Evolutionary conservation across 2,797 vertebrate species (phyloP).

Genomic region (Melanotaenia boesemani): DNA sequence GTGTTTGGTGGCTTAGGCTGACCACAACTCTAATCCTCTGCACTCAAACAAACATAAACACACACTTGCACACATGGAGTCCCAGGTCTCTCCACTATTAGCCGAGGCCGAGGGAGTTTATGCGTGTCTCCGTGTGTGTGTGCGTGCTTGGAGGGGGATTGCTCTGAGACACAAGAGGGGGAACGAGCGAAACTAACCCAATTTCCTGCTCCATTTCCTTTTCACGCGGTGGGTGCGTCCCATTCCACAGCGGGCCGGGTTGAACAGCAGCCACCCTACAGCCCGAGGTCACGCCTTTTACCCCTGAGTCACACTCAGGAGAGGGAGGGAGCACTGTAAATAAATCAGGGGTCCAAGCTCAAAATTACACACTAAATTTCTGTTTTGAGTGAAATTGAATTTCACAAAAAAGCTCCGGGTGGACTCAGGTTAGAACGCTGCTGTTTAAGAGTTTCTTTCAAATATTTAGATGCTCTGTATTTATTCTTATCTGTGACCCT

Average conservation of each 20-base stretch:
- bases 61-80: constrained; percentile 53
- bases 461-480: neutral
- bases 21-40: constrained; percentile 70
- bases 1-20: constrained; percentile 69
- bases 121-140: constrained; percentile 47
- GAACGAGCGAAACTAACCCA: constrained; percentile 82
- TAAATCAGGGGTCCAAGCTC: constrained; percentile 53
- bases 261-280: constrained; percentile 68
- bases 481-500: neutral
- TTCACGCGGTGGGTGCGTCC: constrained; percentile 66
- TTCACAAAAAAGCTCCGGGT: constrained; percentile 38
- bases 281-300: constrained; percentile 73
- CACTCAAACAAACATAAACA: constrained; percentile 69
- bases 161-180: constrained; percentile 73
- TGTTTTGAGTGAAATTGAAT: constrained; percentile 41
- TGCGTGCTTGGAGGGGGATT: constrained; percentile 50
- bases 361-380: constrained; percentile 45
- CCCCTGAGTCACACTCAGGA: constrained; percentile 51
- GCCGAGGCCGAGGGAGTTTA: constrained; percentile 69
- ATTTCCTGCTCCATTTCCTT: constrained; percentile 88
- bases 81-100: constrained; percentile 72
- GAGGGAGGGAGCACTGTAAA: constrained; percentile 52
- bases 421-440: neutral
- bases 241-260: constrained; percentile 67
- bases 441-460: neutral